These are phyloP conservation scores for Pyrochroa serraticornis DNA, from an alignment of 2,888 invertebrate genomes.

Conservation along the genomic window DNA sequence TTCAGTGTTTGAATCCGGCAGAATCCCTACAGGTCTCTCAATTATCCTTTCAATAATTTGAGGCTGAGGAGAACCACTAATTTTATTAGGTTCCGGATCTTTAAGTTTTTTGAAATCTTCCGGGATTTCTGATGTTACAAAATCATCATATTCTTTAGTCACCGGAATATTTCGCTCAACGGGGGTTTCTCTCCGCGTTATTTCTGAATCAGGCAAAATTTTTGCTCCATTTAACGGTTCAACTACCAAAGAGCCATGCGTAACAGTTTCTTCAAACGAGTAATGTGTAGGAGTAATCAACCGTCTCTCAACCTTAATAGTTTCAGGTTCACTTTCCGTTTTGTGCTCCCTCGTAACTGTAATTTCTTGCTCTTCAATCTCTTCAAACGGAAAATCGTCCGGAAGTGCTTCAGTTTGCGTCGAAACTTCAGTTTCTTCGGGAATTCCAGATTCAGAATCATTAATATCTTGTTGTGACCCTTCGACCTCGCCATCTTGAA, in stretches of 20 bases:
- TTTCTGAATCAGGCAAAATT: slow-evolving; percentile 45
- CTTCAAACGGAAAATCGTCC: slow-evolving; percentile 75
- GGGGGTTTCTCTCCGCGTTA: slow-evolving; percentile 30
- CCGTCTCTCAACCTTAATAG: slow-evolving; percentile 25
- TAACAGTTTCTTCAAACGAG: slow-evolving; percentile 68
- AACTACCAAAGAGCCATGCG: slow-evolving; percentile 70
- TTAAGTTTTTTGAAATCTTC: slow-evolving; percentile 48
- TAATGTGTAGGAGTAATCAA: slow-evolving; percentile 46
- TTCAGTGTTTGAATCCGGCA: slow-evolving; percentile 39
- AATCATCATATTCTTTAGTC: slow-evolving; percentile 40
- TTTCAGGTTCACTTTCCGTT: neutral
- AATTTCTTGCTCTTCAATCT: slow-evolving; percentile 57
- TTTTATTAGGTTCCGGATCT: slow-evolving; percentile 39
- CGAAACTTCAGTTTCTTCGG: slow-evolving; percentile 75
- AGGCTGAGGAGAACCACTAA: neutral
- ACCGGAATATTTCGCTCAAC: slow-evolving; percentile 48
- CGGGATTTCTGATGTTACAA: slow-evolving; percentile 51
- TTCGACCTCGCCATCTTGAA: slow-evolving; percentile 39
- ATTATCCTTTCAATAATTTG: slow-evolving; percentile 39
- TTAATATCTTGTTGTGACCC: slow-evolving; percentile 20
- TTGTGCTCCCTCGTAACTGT: slow-evolving; percentile 34
- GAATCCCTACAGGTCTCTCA: slow-evolving; percentile 40
- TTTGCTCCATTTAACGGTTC: slow-evolving; percentile 64
- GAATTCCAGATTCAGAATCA: slow-evolving; percentile 47
- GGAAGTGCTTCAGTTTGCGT: slow-evolving; percentile 87